These are phyloP conservation scores for Leptinotarsa rubiginosa DNA, from an alignment of 2,888 invertebrate genomes.

Conservation along the genomic window DNA sequence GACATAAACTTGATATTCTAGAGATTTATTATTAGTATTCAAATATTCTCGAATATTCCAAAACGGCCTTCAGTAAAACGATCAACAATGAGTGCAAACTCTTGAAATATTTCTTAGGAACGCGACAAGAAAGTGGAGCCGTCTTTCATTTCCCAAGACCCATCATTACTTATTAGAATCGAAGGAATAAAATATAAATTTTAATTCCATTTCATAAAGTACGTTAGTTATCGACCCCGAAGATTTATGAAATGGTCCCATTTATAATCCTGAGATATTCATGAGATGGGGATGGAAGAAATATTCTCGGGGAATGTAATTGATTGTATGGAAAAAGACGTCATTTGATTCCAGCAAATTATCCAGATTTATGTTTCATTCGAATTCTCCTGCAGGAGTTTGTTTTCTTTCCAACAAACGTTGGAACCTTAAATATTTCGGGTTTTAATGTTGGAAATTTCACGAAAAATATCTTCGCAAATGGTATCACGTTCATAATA, in stretches of 20 bases:
- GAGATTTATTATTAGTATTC: too few relatives aligned
- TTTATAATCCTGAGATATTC: conserved; percentile 60
- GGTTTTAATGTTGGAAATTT: not conserved
- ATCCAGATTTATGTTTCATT: conserved; percentile 57
- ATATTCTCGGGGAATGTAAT: conserved; percentile 57
- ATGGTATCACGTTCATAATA: not conserved
- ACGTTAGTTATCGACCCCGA: conserved; percentile 54
- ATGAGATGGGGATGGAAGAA: conserved; percentile 55
- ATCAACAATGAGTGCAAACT: too few relatives aligned
- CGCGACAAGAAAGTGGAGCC: not conserved
- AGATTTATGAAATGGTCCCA: conserved; percentile 60
- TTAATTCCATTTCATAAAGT: conserved; percentile 58
- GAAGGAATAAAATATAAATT: conserved; percentile 53
- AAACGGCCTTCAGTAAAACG: too few relatives aligned
- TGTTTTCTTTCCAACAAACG: conserved; percentile 20
- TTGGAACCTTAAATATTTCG: conserved; percentile 9
- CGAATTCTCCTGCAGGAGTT: conserved; percentile 48
- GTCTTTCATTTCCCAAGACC: not conserved
- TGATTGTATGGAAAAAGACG: conserved; percentile 60
- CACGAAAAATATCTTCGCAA: not conserved
- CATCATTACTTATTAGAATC: conserved; percentile 28
- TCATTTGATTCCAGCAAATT: conserved; percentile 60
- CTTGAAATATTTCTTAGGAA: too few relatives aligned
- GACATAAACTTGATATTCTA: too few relatives aligned
- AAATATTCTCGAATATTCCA: too few relatives aligned